Evolutionary conservation across 1,140 invertebrate genomes (phyloP), one percentile per base, ranked within the genome.

Genomic region (Drosophila teissieri): DNA sequence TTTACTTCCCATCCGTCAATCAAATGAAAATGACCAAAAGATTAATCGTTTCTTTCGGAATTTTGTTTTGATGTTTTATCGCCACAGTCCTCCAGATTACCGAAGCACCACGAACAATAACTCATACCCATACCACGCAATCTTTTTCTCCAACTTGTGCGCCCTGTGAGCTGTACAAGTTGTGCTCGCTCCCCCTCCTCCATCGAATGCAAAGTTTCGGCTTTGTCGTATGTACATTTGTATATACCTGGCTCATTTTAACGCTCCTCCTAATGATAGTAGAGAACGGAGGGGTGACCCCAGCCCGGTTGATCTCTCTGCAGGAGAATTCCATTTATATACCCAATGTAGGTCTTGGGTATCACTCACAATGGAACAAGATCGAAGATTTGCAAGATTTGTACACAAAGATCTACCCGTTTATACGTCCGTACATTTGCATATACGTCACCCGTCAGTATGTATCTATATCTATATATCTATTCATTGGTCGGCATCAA

Each of bases 11-110:
- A 89, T 91, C 78, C 80, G 89, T 91, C 89, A 91, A 91, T 91
- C 89, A 85, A 91, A 91, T 85, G 78, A 85, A 89, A 91, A 91
- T 91, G 90, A 91, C 84, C 89, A 84, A 89, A 91, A 91, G 88
- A 91, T 91, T 91, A 91, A 91, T 91, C 84, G 89, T 89, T 76
- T 91, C 75, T 91, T 91, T 91, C 89, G 89, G 83, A 89, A 89
- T 91, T 88, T 84, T 88, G 83, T 91, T 91, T 51, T 91, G 89
- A 91, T 89, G 89, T 91, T 91, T 82, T 81, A 86, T 90, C 63
- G 78, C 68, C 86, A 58, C 69, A 83, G 77, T 83, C 76, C 60
- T 73, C 67, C 74, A 68, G 64, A 73, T 78, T 53, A 65, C 70
- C 61, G 67, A 51, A 57, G 56, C 34, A 56, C 69, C 78, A 72